phyloP scores from a whole-genome alignment of 2,113 vertebrate genomes.

The Nycticorax nycticorax region DNA sequence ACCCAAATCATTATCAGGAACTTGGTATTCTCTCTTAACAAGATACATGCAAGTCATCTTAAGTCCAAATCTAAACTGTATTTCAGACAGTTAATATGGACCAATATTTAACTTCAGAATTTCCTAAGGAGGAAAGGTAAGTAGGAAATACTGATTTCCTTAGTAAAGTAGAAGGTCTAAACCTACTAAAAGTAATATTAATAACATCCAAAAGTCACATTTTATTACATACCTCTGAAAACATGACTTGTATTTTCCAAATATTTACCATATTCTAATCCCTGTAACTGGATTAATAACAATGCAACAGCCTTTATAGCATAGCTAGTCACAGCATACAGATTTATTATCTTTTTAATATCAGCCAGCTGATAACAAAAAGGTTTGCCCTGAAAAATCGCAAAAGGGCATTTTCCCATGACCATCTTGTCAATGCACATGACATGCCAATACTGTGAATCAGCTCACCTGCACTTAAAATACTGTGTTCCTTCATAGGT shows the following conservation, averaged over 20 bases:
- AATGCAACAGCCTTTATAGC: not conserved
- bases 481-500: constrained; percentile 86
- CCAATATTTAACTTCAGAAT: not conserved
- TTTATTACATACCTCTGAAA: not conserved
- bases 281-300: not conserved
- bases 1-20: not conserved
- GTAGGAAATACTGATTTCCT: not conserved
- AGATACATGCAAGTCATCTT: not conserved
- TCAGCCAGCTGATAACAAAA: not conserved
- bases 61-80: not conserved
- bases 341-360: not conserved
- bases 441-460: not conserved
- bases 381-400: not conserved
- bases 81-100: not conserved
- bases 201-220: not conserved
- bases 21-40: not conserved
- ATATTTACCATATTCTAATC: not conserved
- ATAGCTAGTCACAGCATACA: not conserved
- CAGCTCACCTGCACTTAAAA: constrained; percentile 89
- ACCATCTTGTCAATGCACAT: rapidly evolving
- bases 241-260: not conserved
- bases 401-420: not conserved
- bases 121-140: not conserved
- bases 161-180: not conserved
- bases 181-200: not conserved